Evolutionary conservation across 2,888 invertebrate genomes (phyloP).

Genomic region (Synergus umbraculus): DNA sequence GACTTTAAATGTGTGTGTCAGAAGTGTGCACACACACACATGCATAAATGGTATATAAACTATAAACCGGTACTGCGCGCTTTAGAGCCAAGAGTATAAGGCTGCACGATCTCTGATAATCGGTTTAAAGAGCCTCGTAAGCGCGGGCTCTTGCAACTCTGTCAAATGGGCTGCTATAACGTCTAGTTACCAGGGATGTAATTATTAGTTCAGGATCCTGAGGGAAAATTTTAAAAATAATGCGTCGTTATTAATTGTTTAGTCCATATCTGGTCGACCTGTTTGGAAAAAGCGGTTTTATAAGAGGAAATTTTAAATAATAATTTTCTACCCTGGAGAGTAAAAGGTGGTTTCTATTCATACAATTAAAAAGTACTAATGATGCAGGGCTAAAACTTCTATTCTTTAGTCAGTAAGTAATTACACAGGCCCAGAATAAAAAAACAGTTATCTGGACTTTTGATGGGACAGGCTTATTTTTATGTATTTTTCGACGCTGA

Average conservation of each 20-base stretch:
- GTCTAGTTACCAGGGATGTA: conserved; percentile 46
- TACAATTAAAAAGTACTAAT: too few species aligned
- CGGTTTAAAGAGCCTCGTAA: conserved; percentile 57
- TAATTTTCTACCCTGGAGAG: too few species aligned
- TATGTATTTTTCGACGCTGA: too few species aligned
- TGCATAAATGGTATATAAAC: conserved; percentile 33
- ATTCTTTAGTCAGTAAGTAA: too few species aligned
- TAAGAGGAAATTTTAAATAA: too few species aligned
- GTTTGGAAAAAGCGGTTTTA: neutral
- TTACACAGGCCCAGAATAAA: too few species aligned
- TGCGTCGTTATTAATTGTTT: conserved; percentile 13
- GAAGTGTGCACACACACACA: neutral
- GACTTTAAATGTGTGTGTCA: conserved; percentile 21
- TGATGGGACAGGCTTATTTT: too few species aligned
- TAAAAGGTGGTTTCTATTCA: too few species aligned
- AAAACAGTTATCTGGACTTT: too few species aligned
- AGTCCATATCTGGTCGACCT: neutral
- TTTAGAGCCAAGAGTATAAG: conserved; percentile 35
- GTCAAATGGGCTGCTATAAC: conserved; percentile 46
- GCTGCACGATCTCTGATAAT: conserved; percentile 53
- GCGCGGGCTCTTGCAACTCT: conserved; percentile 51
- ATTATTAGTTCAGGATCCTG: conserved; percentile 50
- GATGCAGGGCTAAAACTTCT: too few species aligned
- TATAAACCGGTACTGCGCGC: conserved; percentile 42
- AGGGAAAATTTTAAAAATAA: conserved; percentile 7